phyloP scores from a whole-genome alignment of 2,797 vertebrate genomes.

The Falco peregrinus region DNA sequence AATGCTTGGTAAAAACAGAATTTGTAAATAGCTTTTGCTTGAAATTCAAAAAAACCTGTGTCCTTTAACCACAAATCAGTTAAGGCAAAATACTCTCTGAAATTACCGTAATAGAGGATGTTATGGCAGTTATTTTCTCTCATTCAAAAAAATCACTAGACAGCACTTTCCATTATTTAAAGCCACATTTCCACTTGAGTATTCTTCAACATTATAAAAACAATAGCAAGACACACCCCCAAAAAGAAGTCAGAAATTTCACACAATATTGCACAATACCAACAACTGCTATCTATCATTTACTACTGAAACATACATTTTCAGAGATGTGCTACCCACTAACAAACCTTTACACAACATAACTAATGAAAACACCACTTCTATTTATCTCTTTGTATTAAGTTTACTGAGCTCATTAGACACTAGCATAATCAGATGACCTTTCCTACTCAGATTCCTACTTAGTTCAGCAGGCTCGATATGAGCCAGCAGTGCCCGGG shows the following conservation, averaged over 20 bases:
- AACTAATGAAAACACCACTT: not conserved
- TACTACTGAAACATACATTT: not conserved
- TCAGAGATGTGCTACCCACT: not conserved
- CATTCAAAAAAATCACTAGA: not conserved
- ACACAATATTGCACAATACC: not conserved
- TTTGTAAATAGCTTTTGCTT: not conserved
- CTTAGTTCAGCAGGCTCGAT: not conserved
- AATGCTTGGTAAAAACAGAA: not conserved
- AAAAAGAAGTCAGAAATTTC: not conserved
- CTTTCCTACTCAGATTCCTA: not conserved
- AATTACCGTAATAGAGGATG: not conserved
- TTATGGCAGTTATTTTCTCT: not conserved
- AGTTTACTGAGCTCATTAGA: not conserved
- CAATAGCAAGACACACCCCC: not conserved
- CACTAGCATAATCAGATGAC: not conserved
- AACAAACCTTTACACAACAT: not conserved
- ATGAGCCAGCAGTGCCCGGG: too few species aligned
- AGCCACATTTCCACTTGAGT: not conserved
- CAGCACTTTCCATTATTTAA: not conserved
- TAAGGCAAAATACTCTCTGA: not conserved
- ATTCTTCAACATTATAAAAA: not conserved
- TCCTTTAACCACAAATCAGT: not conserved
- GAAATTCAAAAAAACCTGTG: not conserved
- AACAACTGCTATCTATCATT: not conserved
- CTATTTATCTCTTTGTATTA: not conserved